Evolutionary conservation across 2,113 vertebrate species (phyloP).

Genomic region (Marmota flaviventris): DNA sequence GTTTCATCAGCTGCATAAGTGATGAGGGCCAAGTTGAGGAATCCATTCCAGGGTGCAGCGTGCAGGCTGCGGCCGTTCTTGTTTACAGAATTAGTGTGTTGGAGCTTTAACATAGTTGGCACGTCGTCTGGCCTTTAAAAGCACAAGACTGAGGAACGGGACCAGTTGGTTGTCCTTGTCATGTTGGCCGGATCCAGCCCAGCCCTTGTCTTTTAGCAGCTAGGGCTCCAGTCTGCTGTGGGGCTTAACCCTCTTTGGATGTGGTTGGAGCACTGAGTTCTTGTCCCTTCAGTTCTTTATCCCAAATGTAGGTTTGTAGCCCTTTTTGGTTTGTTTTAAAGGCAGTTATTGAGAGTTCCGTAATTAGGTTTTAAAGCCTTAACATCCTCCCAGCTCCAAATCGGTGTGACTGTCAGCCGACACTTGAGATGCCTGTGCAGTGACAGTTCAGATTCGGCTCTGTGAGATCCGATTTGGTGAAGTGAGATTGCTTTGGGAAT

Average conservation of each 20-base stretch:
- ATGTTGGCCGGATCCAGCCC: conserved; percentile 55
- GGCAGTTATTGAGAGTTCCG: not conserved
- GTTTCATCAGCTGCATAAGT: conserved; percentile 99
- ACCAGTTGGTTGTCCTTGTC: conserved; percentile 76
- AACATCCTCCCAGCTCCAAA: not conserved
- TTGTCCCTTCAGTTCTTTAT: not conserved
- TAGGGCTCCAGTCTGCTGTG: not conserved
- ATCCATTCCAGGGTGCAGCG: conserved; percentile 91
- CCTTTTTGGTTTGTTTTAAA: not conserved
- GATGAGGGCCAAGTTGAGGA: conserved; percentile 98
- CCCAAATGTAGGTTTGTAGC: not conserved
- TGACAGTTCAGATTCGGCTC: not conserved
- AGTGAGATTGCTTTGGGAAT: conserved; percentile 29
- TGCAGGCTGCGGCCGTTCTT: conserved; percentile 90
- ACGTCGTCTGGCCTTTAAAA: conserved; percentile 87
- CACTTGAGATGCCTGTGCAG: not conserved
- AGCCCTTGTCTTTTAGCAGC: conserved; percentile 49
- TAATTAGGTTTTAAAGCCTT: not conserved
- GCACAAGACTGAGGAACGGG: conserved; percentile 77
- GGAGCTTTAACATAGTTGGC: conserved; percentile 92
- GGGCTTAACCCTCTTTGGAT: not conserved
- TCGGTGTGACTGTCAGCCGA: not conserved
- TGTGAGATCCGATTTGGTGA: conserved; percentile 1
- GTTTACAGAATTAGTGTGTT: conserved; percentile 91
- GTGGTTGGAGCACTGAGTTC: not conserved